Percentiles rank a stretch among this genome's conserved stretches.
phyloP scores from a whole-genome alignment of 1,140 invertebrate genomes.

The Condylostylus longicornis region DNA sequence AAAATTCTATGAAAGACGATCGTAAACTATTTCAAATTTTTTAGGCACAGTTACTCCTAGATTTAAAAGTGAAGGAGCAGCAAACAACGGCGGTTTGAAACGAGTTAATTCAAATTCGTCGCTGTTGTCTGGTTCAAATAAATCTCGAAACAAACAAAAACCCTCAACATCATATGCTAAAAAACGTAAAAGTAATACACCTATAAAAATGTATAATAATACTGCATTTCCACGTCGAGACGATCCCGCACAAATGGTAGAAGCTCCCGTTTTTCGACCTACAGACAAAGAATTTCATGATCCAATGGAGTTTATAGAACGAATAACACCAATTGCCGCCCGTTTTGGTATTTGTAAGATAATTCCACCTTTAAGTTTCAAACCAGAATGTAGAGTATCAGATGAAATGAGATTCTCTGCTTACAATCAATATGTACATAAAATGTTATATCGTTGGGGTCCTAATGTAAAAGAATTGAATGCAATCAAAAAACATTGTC shows the following conservation, averaged over 20 bases:
- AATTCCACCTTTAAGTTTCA: conserved; percentile 73
- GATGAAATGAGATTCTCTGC: conserved; percentile 78
- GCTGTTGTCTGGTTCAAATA: conserved; percentile 23
- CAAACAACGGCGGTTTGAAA: conserved; percentile 18
- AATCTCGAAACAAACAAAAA: conserved; percentile 12
- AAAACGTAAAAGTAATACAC: conserved; percentile 27
- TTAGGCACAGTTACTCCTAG: conserved; percentile 9
- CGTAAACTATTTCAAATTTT: no score
- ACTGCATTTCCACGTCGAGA: conserved; percentile 38
- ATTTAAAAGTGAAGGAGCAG: conserved; percentile 12
- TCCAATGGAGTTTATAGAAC: conserved; percentile 77
- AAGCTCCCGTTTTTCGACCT: conserved; percentile 71
- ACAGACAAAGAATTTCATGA: conserved; percentile 76
- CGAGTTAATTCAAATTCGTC: conserved; percentile 27
- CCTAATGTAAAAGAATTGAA: conserved; percentile 72
- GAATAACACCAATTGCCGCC: conserved; percentile 62
- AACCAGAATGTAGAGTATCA: conserved; percentile 73
- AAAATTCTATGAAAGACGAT: conserved; percentile 29
- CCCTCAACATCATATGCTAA: conserved; percentile 13
- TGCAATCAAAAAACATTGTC: conserved; percentile 71
- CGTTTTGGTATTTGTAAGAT: conserved; percentile 79
- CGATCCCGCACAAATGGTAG: conserved; percentile 45
- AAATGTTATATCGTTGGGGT: conserved; percentile 79
- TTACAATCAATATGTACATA: conserved; percentile 83
- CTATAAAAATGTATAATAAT: conserved; percentile 36